Evolutionary conservation across 2,797 vertebrate genomes (phyloP).

Genomic region (Labeo calbasu): DNA sequence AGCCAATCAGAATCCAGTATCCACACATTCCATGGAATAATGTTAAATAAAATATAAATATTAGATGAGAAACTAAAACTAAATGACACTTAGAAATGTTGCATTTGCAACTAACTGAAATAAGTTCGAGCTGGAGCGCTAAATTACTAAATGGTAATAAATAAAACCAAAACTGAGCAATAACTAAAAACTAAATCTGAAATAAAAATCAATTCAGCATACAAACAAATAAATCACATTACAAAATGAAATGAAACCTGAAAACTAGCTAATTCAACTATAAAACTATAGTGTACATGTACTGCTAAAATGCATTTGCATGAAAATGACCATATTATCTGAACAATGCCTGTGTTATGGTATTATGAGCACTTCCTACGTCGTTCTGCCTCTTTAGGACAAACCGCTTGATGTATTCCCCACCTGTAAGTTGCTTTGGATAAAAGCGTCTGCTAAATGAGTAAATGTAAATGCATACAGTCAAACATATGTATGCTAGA

Average conservation of each 20-base stretch:
- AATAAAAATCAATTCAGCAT: not conserved
- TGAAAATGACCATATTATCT: not conserved
- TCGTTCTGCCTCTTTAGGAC: too few species aligned
- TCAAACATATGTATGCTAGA: not conserved
- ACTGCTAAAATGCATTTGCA: too few species aligned
- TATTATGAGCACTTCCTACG: too few species aligned
- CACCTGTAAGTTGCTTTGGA: too few species aligned
- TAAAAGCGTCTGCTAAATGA: too few species aligned
- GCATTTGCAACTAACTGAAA: not conserved
- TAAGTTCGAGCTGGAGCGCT: not conserved
- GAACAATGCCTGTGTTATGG: too few species aligned
- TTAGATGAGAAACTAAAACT: not conserved
- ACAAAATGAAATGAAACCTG: not conserved
- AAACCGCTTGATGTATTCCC: too few species aligned
- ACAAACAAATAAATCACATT: not conserved
- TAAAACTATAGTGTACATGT: not conserved
- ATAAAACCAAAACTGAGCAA: not conserved
- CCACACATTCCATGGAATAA: too few species aligned
- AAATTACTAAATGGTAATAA: not conserved
- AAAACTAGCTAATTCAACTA: not conserved
- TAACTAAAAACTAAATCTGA: not conserved
- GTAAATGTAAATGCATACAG: too few species aligned
- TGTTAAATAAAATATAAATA: not conserved
- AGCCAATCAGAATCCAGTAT: too few species aligned
- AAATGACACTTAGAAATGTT: not conserved